Conservation (phyloP, 2,888 invertebrate species). For the Seira ritae region DNA sequence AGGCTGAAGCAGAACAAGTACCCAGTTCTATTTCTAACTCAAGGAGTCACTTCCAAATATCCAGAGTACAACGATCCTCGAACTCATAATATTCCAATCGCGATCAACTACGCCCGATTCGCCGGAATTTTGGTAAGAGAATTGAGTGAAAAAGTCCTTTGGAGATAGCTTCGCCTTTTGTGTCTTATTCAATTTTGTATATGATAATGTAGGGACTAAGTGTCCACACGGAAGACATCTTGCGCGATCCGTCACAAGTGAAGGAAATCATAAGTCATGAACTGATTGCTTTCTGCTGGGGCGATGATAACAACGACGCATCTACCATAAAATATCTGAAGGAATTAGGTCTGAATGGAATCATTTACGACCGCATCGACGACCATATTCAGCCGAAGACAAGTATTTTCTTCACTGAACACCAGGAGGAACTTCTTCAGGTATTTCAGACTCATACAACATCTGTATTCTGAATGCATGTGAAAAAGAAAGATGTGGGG, state of each 20-base stretch:
- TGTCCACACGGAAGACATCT: slow-evolving; percentile 93
- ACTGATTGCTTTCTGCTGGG: slow-evolving; percentile 97
- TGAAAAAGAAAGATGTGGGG: slow-evolving; percentile 6
- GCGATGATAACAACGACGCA: slow-evolving; percentile 94
- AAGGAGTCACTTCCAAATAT: slow-evolving; percentile 84
- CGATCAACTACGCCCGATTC: slow-evolving; percentile 88
- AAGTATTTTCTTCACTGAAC: slow-evolving; percentile 61
- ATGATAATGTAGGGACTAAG: slow-evolving; percentile 82
- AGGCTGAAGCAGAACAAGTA: slow-evolving; percentile 96
- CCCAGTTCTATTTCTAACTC: slow-evolving; percentile 96
- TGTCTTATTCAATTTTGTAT: not conserved
- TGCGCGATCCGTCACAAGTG: slow-evolving; percentile 89
- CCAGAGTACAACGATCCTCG: slow-evolving; percentile 90
- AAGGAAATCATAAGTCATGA: slow-evolving; percentile 87
- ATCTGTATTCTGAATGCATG: slow-evolving; percentile 5
- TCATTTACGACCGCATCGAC: slow-evolving; percentile 92
- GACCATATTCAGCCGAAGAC: slow-evolving; percentile 66
- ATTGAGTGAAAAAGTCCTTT: not conserved
- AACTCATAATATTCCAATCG: slow-evolving; percentile 87
- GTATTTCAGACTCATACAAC: slow-evolving; percentile 8
- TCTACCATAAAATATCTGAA: slow-evolving; percentile 90
- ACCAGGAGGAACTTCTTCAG: slow-evolving; percentile 60
- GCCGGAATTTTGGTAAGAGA: slow-evolving; percentile 83
- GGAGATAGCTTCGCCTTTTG: not conserved
- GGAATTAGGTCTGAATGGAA: slow-evolving; percentile 92